Evolutionary conservation across 2,888 invertebrate species (phyloP), one percentile per base, ranked within the genome.

Genomic region (Parascotia fuliginaria): DNA sequence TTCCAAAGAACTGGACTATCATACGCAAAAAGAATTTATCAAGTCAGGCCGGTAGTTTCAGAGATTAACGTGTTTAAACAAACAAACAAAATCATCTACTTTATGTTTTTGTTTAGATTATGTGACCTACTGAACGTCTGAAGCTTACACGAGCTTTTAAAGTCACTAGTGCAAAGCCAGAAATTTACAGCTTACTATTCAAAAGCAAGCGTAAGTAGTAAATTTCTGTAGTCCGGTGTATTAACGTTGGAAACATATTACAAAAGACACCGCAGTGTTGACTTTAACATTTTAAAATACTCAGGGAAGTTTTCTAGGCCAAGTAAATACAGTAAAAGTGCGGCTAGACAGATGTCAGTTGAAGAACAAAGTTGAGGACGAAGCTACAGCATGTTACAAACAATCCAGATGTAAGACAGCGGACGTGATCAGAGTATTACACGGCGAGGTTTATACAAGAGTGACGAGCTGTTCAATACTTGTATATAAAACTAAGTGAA

Each of bases 361-460:
- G 78, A 75, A 83, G 85, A 87, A 87, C 84, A 83, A 86, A 86
- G 80, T 82, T 73, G 44, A 66, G 68, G 74, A 67, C 63, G 73
- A 62, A 72, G 77, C 71, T 82, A 80, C 81, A 81, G 75, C 77
- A 77, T 83, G 87, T 83, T 85, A 73, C 85, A 78, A 84, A 87
- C 88, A 87, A 86, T 83, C 87, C 89, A 87, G 87, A 88, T 87
- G 87, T 85, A 87, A 87, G 88, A 87, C 83, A 79, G 78, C 72
- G 69, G 64, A 88, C 89, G 89, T 89, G 89, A 77, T 65, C 67
- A 12, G 87, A 83, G 85, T 87, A 55, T 53, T 54, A 65, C 60
- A 56, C 34, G 36, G 41, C 13, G 15, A 32, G 11, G 54, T 51
- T 50, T 52, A 55, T 43, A 49, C 28, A n/a, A n/a, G n/a, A n/a